phyloP scores from a whole-genome alignment of 2,113 vertebrate species.

The Hipposideros armiger region DNA sequence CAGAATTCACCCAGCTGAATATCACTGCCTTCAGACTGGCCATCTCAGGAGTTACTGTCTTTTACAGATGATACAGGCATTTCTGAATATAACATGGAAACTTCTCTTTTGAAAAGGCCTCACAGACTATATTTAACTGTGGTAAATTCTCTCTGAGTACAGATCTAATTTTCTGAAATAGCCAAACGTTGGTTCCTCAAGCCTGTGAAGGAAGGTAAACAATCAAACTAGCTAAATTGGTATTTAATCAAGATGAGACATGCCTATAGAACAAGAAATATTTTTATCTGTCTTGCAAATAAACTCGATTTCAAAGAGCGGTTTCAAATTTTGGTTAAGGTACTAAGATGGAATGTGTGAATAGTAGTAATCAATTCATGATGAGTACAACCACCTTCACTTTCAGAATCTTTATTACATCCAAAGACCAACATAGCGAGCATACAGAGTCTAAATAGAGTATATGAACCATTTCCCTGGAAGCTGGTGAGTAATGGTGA shows the following conservation, averaged over 20 bases:
- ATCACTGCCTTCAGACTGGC: neutral
- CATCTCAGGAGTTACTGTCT: neutral
- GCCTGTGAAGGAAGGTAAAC: neutral
- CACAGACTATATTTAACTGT: neutral
- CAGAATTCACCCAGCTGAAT: neutral
- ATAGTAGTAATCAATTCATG: neutral
- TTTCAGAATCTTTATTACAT: neutral
- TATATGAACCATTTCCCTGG: neutral
- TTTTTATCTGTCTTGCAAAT: constrained; percentile 34
- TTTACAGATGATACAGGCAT: neutral
- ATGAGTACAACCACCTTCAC: neutral
- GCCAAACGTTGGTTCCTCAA: neutral
- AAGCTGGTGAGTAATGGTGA: neutral
- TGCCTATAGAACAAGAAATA: neutral
- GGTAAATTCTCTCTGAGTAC: neutral
- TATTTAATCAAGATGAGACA: constrained; percentile 24
- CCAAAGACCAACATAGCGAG: neutral
- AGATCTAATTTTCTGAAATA: constrained; percentile 49
- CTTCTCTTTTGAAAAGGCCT: constrained; percentile 35
- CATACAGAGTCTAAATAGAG: too few species aligned
- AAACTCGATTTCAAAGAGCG: constrained; percentile 19
- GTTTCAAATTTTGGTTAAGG: neutral
- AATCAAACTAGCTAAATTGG: neutral
- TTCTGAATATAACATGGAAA: neutral
- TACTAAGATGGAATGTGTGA: neutral